Evolutionary conservation across 2,113 vertebrate species (phyloP).

Genomic region (Barnardius zonarius): DNA sequence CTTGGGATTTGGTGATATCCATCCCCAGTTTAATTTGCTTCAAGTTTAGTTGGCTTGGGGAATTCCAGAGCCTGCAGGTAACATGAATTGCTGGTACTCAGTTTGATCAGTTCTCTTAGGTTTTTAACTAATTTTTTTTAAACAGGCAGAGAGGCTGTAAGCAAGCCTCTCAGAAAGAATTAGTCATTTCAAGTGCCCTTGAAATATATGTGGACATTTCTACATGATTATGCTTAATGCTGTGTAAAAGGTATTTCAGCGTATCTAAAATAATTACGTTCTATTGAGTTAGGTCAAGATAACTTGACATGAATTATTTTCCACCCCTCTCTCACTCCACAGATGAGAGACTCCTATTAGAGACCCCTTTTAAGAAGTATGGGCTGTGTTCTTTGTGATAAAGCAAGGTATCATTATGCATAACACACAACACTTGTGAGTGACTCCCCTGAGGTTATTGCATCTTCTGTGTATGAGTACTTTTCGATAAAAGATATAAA

Average conservation of each 20-base stretch:
- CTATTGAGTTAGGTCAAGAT: constrained; percentile 1
- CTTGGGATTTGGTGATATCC: neutral
- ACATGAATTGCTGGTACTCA: neutral
- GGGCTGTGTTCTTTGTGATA: neutral
- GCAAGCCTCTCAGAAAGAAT: neutral
- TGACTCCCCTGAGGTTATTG: neutral
- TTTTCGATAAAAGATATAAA: neutral
- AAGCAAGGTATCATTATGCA: neutral
- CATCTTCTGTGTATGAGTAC: neutral
- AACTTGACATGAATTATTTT: neutral
- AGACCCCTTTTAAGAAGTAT: neutral
- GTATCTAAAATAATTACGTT: neutral
- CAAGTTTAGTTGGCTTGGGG: neutral
- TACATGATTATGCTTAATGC: neutral
- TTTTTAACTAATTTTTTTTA: neutral
- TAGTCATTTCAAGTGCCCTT: neutral
- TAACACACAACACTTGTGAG: neutral
- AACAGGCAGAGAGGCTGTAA: neutral
- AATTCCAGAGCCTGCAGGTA: neutral
- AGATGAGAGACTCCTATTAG: neutral
- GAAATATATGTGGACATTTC: neutral
- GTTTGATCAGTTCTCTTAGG: neutral
- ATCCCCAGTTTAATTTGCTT: neutral
- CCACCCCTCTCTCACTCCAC: neutral
- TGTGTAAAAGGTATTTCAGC: neutral